A percentile compares a stretch with the other conserved stretches of the same genome.
Evolutionary conservation across 2,113 vertebrate genomes (phyloP).

Genomic region (Pan troglodytes): NHGRI_mPanTro3-v2.1_pri NC_072401.2:143395001-143395500

Average conservation of each 20-base stretch:
- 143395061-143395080: background rate
- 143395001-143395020: background rate
- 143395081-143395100: background rate
- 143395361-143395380: background rate
- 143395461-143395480: background rate
- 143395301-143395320: background rate
- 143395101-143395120: slow-evolving; percentile 13
- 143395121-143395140: background rate
- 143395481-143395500: background rate
- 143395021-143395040: background rate
- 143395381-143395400: background rate
- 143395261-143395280: background rate
- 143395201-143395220: background rate
- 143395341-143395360: background rate
- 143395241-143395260: background rate
- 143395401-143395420: background rate
- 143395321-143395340: background rate
- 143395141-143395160: background rate
- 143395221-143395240: background rate
- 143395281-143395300: background rate
- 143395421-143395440: background rate
- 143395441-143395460: background rate
- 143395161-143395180: too few species aligned
- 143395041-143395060: background rate
- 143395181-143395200: background rate